Evolutionary conservation across 1,140 invertebrate species (phyloP), one percentile per base, ranked within the genome.

Genomic region (Babylonia areolata): DNA sequence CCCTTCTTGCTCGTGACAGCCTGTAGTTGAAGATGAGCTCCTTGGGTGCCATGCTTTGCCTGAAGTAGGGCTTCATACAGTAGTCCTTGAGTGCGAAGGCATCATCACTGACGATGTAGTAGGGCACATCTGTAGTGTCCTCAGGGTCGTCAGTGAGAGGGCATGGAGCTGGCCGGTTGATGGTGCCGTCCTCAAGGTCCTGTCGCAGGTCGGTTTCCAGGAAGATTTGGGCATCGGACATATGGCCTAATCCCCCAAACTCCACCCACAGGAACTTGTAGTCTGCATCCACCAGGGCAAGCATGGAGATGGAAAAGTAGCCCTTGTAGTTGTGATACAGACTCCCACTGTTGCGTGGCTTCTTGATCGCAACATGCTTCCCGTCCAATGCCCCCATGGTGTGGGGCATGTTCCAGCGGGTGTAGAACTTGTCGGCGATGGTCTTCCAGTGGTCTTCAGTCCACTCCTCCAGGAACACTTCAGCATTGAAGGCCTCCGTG

Each of bases 211-310:
- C 23, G 23, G 64, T n/a, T n/a, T 71, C 28, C 23, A 33, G 23
- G 31, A 71, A 71, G 31, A 71, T 33, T 33, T 71, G 23, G 23
- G 64, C 64, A 33, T 71, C 64, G 31, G 23, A n/a, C 23, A 71
- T 28, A 11, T 37, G 28, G 37, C 77, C 77, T 33, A 28, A 11
- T n/a, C 37, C n/a, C 37, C 37, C 77, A 28, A 79, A n/a, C 28
- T 79, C 77, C 37, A 79, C 77, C 23, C 37, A 79, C 23, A 33
- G 28, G 42, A 79, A 79, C n/a, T 79, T 79, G 42, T 79, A 79
- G 42, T 79, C 37, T 31, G 75, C 75, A 77, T 77, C 75, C n/a
- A 77, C 75, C n/a, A 77, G 15, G 15, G 75, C 75, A 28, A 33
- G 37, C 77, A 79, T 33, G 42, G 37, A 9, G 42, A 79, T 39